Evolutionary conservation across 2,797 vertebrate genomes (phyloP).

Genomic region (Paedocypris micromegethes): DNA sequence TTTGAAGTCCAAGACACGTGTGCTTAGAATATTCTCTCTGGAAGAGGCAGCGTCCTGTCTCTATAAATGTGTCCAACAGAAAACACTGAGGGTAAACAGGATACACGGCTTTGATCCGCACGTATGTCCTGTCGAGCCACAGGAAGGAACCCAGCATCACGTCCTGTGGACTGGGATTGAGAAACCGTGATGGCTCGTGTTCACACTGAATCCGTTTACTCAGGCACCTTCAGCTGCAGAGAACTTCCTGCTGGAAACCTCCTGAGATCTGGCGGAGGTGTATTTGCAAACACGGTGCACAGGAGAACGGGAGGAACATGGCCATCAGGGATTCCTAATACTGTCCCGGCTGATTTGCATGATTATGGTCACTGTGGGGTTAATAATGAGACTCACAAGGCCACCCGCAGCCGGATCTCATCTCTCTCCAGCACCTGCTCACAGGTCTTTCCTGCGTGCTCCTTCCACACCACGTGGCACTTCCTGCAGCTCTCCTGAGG

Average conservation of each 20-base stretch:
- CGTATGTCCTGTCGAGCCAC: slow-evolving; percentile 41
- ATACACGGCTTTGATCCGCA: slow-evolving; percentile 52
- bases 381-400: slow-evolving; percentile 76
- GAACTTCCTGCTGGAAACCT: slow-evolving; percentile 4
- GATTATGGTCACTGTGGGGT: background rate
- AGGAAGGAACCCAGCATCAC: slow-evolving; percentile 61
- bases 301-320: background rate
- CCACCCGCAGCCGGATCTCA: slow-evolving; percentile 91
- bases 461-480: slow-evolving; percentile 95
- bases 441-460: slow-evolving; percentile 89
- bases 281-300: slow-evolving; percentile 26
- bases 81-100: slow-evolving; percentile 61
- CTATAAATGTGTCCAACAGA: slow-evolving; percentile 47
- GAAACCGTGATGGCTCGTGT: slow-evolving; percentile 7
- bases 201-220: slow-evolving; percentile 15
- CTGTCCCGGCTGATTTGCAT: slow-evolving; percentile 24
- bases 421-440: slow-evolving; percentile 91
- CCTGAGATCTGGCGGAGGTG: slow-evolving; percentile 10
- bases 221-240: slow-evolving; percentile 2
- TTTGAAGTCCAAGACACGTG: too few species aligned
- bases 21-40: slow-evolving; percentile 41
- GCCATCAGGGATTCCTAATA: slow-evolving; percentile 25
- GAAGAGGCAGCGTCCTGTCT: slow-evolving; percentile 52
- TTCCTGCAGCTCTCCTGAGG: slow-evolving; percentile 90
- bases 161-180: slow-evolving; percentile 55